These are phyloP conservation scores for Axis porcinus DNA, from an alignment of 2,113 vertebrate species.

Conservation along the genomic window DNA sequence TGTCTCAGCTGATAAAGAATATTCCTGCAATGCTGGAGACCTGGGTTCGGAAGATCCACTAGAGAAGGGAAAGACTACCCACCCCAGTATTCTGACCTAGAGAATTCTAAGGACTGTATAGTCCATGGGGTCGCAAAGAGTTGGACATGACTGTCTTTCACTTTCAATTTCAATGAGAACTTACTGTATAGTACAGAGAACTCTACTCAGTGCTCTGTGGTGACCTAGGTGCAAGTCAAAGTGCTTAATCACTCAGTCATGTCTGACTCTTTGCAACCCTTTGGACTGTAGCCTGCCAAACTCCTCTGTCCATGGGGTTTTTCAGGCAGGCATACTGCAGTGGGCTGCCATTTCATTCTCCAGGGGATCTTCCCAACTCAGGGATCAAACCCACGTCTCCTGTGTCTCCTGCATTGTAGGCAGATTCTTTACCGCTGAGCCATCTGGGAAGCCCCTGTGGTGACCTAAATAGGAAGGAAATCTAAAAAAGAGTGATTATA, in stretches of 20 bases:
- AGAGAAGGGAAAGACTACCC: background rate
- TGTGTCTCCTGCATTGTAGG: background rate
- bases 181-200: background rate
- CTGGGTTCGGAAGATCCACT: background rate
- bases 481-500: background rate
- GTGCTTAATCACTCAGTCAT: background rate
- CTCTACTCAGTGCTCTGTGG: background rate
- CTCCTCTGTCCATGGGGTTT: background rate
- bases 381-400: background rate
- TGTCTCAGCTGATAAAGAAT: background rate
- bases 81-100: background rate
- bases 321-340: background rate
- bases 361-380: background rate
- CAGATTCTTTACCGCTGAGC: background rate
- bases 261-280: background rate
- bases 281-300: background rate
- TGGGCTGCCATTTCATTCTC: background rate
- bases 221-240: background rate
- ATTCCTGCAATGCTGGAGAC: background rate
- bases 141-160: background rate
- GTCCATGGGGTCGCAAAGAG: background rate
- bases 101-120: background rate
- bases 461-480: background rate
- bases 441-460: background rate
- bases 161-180: background rate